phyloP scores from a whole-genome alignment of 2,888 invertebrate genomes.

The Branchinecta sandiegonensis region DNA sequence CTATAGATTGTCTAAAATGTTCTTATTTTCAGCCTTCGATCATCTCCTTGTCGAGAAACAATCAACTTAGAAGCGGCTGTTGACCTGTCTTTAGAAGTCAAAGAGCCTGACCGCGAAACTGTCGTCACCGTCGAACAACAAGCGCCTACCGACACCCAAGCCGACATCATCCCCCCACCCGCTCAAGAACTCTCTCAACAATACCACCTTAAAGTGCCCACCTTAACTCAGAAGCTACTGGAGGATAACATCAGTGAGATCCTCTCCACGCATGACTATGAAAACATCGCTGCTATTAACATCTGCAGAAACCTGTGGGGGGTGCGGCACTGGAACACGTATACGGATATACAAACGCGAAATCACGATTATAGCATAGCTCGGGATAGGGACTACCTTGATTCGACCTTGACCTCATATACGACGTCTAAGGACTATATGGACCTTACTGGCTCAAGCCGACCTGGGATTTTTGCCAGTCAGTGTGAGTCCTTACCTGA shows the following conservation, averaged over 20 bases:
- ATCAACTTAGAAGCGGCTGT: too few species aligned
- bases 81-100: too few species aligned
- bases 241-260: conserved; percentile 36
- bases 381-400: conserved; percentile 35
- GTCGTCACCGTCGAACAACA: too few species aligned
- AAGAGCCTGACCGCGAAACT: too few species aligned
- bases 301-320: conserved; percentile 50
- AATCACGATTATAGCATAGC: conserved; percentile 47
- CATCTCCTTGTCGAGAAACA: too few species aligned
- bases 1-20: too few species aligned
- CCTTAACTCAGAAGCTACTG: background rate
- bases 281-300: conserved; percentile 49
- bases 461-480: background rate
- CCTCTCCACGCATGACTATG: conserved; percentile 49
- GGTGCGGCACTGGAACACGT: conserved; percentile 48
- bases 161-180: too few species aligned
- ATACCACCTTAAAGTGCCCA: too few species aligned
- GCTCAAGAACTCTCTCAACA: too few species aligned
- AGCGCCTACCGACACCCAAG: too few species aligned
- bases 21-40: too few species aligned
- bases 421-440: conserved; percentile 18
- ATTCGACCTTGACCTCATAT: conserved; percentile 21
- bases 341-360: conserved; percentile 49
- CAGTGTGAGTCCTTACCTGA: conserved; percentile 9
- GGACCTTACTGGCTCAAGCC: background rate